Percentiles rank a stretch among this genome's conserved stretches.
Evolutionary conservation across 1,140 invertebrate species (phyloP).

Genomic region (Drosophila azteca): DNA sequence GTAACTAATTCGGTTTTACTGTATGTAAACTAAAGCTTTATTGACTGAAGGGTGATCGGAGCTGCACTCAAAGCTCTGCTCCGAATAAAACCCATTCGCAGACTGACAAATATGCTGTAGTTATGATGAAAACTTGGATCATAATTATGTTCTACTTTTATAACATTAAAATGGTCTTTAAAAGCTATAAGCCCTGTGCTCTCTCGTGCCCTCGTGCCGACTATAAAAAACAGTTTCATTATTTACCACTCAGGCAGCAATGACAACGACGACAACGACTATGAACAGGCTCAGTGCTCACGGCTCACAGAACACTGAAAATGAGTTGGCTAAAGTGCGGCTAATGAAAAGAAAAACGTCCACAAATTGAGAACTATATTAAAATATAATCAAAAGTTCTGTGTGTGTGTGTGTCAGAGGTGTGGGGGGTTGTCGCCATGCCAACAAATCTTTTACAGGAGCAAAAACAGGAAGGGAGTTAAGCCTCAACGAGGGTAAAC

Average conservation of each 20-base stretch:
- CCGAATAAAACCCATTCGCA: no score
- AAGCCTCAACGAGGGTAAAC: neutral
- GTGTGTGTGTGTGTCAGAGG: neutral
- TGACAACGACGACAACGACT: neutral
- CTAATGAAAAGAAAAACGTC: conserved; percentile 48
- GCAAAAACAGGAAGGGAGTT: no score
- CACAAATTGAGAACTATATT: conserved; percentile 6
- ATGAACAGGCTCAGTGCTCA: neutral
- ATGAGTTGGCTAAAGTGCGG: conserved; percentile 28
- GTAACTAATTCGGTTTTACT: no score
- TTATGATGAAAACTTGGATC: no score
- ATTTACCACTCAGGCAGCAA: conserved; percentile 4
- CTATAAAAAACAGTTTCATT: conserved; percentile 35
- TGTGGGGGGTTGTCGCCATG: neutral
- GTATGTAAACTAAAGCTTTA: no score
- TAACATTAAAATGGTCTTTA: neutral
- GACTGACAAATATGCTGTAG: neutral
- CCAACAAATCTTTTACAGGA: conserved; percentile 1
- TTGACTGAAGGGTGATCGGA: no score
- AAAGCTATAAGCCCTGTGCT: neutral
- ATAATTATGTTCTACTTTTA: neutral
- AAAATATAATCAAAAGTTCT: conserved; percentile 9
- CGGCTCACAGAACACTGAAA: conserved; percentile 46
- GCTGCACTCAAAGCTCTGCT: no score
- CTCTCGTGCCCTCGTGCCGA: neutral